Base-by-base conservation (phyloP, 2,113 vertebrate genomes). In the Pelusios castaneus region DNA sequence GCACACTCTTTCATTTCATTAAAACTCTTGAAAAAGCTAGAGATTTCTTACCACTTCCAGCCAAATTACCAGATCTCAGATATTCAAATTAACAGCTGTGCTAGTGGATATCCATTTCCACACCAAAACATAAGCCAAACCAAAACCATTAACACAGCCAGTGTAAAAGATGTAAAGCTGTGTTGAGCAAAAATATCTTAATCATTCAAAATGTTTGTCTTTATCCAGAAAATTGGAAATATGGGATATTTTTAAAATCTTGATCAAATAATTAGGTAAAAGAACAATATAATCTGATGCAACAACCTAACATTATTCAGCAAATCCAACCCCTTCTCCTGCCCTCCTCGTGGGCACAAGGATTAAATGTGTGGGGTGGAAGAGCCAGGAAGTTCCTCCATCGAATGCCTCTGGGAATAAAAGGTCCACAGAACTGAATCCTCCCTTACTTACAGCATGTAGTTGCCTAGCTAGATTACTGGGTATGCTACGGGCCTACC, bases 1-100 rank as follows among this genome's bases (percentile, higher is more conserved):
- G 82, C 34, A 86, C 49, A 77, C 80, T 16, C 73, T 43, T n/a
- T n/a, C n/a, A n/a, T 88, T 95, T 80, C 90, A 94, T 94, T 89
- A 91, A 89, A 92, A 47, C 0, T 0, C 56, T 89, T 92, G 77
- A 75, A 90, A 95, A 45, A 47, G 47, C 82, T 94, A 92, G 47
- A 51, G 82, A 58, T 93, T 85, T 76, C 85, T 55, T 54, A 80
- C 78, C 86, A 84, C 93, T 94, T 89, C 73, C 76, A 89, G 82
- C 51, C 83, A 90, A 91, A 94, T 87, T 95, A 84, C 78, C 85
- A 94, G 88, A 90, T 67, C 9, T 19, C 10, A 77, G 45, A 31
- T 19, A 51, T 47, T 95, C 17, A 0, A 95, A 91, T 91, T 90
- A 96, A 80, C 89, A 97, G 86, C 77, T 97, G 49, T 85, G 73